Conservation (phyloP, 2,888 invertebrate genomes). For the Euspilapteryx auroguttella region DNA sequence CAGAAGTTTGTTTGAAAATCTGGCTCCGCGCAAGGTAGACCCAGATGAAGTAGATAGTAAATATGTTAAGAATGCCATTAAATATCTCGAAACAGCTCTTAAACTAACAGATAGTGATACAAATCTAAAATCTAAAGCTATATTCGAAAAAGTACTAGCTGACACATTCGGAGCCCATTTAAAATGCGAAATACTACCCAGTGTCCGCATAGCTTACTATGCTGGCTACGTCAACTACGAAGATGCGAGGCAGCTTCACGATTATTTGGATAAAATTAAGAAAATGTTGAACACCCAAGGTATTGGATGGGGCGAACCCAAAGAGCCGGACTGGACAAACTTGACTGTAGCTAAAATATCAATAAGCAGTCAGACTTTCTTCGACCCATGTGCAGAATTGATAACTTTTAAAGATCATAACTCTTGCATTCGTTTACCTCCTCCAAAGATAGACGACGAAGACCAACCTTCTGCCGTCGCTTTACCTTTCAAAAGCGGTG, state of each 20-base stretch:
- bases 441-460: slow-evolving; percentile 29
- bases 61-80: slow-evolving; percentile 23
- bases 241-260: slow-evolving; percentile 24
- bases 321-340: slow-evolving; percentile 23
- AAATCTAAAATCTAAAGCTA: slow-evolving; percentile 13
- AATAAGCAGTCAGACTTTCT: slow-evolving; percentile 22
- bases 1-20: slow-evolving; percentile 24
- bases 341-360: slow-evolving; percentile 35
- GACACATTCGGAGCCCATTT: slow-evolving; percentile 43
- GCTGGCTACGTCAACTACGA: slow-evolving; percentile 39
- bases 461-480: slow-evolving; percentile 26
- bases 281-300: slow-evolving; percentile 33
- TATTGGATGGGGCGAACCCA: slow-evolving; percentile 30
- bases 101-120: slow-evolving; percentile 13
- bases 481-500: slow-evolving; percentile 32
- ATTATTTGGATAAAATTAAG: slow-evolving; percentile 27
- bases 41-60: slow-evolving; percentile 26
- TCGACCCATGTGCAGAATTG: slow-evolving; percentile 28
- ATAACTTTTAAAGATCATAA: slow-evolving; percentile 28
- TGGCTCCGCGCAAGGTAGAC: slow-evolving; percentile 30
- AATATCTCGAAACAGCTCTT: slow-evolving; percentile 25
- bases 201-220: slow-evolving; percentile 37
- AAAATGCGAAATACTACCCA: slow-evolving; percentile 31
- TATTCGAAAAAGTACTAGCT: slow-evolving; percentile 28
- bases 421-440: slow-evolving; percentile 35